Conservation (phyloP, 2,113 vertebrate species). For the Haemorhous mexicanus region DNA sequence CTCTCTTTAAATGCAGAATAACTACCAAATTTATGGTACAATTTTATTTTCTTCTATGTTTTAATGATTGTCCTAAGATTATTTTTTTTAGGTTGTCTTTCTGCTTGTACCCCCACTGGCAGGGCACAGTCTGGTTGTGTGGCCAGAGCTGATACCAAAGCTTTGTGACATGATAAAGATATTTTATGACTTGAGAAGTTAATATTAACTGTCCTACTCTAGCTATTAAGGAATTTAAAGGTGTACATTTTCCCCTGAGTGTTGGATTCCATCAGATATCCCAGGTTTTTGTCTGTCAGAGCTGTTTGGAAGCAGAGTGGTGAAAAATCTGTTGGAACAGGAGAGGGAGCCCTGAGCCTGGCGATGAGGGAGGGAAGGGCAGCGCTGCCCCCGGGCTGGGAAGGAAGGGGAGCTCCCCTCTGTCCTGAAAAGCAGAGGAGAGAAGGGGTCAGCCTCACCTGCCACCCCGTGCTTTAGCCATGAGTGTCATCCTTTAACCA, state of each 20-base stretch:
- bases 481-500: fast-evolving
- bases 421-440: neutral
- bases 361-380: neutral
- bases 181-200: neutral
- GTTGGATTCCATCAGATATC: neutral
- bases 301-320: no score
- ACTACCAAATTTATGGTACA: fast-evolving
- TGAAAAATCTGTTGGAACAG: neutral
- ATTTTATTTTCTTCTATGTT: neutral
- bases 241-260: fast-evolving
- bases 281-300: neutral
- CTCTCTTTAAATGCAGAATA: neutral
- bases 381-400: neutral
- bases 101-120: fast-evolving
- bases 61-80: neutral
- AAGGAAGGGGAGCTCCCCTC: neutral
- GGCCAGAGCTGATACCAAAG: neutral
- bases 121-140: no score
- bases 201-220: neutral
- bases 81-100: neutral
- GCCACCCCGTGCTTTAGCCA: neutral
- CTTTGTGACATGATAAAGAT: neutral
- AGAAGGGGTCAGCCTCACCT: neutral
- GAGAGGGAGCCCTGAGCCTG: constrained; percentile 40
- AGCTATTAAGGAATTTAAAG: neutral